Evolutionary conservation across 30 jellyfish, hydroid and myxozoan genomes (phyloP).

Genomic region (Turritopsis dohrnii): DNA sequence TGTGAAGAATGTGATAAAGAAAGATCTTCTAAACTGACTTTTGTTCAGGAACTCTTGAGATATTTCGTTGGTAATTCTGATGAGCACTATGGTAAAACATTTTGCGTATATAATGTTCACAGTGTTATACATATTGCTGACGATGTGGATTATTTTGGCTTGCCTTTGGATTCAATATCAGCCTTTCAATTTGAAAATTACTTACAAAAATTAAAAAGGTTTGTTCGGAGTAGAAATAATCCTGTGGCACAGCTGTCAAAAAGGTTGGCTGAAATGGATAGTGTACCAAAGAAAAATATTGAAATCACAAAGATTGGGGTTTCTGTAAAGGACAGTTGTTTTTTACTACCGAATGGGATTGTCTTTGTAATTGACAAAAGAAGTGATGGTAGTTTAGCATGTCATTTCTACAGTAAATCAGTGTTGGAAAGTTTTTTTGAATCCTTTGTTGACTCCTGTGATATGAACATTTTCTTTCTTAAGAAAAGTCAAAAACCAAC

Average conservation of each 20-base stretch:
- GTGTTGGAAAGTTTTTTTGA: not conserved
- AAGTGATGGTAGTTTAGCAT: not conserved
- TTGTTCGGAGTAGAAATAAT: constrained; percentile 13
- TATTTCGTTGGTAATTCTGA: constrained; percentile 34
- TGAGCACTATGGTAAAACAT: too few species aligned
- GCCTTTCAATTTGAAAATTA: constrained; percentile 28
- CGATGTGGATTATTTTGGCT: constrained; percentile 35
- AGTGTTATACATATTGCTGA: constrained; percentile 32
- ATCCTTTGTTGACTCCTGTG: not conserved
- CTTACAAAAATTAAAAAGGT: not conserved
- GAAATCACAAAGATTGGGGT: not conserved
- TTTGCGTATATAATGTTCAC: constrained; percentile 51
- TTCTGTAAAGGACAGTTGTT: not conserved
- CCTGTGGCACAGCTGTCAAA: constrained; percentile 6
- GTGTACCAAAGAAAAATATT: not conserved
- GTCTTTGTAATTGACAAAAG: not conserved
- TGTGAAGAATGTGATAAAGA: constrained; percentile 16
- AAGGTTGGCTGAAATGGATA: constrained; percentile 1
- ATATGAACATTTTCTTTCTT: not conserved
- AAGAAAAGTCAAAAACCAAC: not conserved
- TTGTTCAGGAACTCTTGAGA: constrained; percentile 35
- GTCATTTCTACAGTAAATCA: not conserved
- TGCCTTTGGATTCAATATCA: constrained; percentile 24
- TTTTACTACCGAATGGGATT: not conserved
- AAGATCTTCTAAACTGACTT: constrained; percentile 22